Percentiles rank a stretch among this genome's conserved stretches.
Evolutionary conservation across 2,113 vertebrate species (phyloP).

Genomic region (Leptosomus discolor): DNA sequence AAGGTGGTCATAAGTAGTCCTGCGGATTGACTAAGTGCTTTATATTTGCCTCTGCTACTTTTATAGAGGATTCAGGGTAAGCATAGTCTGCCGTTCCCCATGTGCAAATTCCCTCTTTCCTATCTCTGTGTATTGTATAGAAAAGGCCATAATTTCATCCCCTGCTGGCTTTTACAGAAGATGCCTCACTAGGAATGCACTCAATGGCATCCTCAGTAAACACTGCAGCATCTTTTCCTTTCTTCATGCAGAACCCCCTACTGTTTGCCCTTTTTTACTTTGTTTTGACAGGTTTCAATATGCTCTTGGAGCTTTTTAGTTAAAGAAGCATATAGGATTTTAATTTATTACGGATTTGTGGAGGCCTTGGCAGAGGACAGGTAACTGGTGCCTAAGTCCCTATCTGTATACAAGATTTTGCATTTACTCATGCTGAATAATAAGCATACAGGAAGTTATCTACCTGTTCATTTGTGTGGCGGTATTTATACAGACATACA

Average conservation of each 20-base stretch:
- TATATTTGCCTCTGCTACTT: background rate
- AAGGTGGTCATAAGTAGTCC: background rate
- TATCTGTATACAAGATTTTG: background rate
- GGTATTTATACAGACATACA: background rate
- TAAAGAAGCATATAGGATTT: background rate
- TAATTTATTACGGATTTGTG: background rate
- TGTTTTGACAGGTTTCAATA: constrained; percentile 23
- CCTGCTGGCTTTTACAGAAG: background rate
- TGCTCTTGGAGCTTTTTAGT: background rate
- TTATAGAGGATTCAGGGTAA: background rate
- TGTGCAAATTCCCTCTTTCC: background rate
- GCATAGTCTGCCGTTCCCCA: background rate
- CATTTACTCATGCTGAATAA: background rate
- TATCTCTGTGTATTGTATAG: background rate
- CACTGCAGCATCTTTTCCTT: background rate
- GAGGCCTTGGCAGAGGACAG: background rate
- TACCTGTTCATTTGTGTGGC: background rate
- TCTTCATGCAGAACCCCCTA: background rate
- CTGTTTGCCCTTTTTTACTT: constrained; percentile 19
- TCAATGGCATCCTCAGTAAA: background rate
- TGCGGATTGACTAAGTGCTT: background rate
- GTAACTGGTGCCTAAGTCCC: background rate
- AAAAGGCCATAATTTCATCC: background rate
- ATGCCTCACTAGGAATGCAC: background rate
- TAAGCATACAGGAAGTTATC: background rate